Base-by-base conservation (phyloP, 2,888 invertebrate species). In the Tinea semifulvella region DNA sequence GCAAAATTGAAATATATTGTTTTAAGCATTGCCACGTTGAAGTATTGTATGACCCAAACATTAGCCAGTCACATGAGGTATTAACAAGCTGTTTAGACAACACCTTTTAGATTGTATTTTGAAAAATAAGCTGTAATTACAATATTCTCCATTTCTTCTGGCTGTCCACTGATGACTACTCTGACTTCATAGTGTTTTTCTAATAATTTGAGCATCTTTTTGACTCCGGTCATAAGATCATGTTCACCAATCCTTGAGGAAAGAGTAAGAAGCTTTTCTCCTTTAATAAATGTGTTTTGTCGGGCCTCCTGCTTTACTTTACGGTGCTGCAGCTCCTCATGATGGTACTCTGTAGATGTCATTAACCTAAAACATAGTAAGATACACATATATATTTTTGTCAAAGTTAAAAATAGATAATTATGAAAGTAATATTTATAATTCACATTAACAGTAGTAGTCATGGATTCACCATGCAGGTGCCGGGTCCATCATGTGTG, bases 201-300 rank as follows among this genome's bases (percentile, higher is more conserved):
- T 5, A 89, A 55, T 76, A 89, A 85, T 66, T 89, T 90, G 1
- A 68, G 49, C 52, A 89, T 85, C 60, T 88, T 88, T 48, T 85
- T 88, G 0, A 87, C 63, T 48, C 85, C 79, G 5, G 85, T 84
- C 57, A 83, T 70, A 35, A 90, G 75, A 67, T 91, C 90, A 66
- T 89, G 84, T 35, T 86, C 83, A 4, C 81, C 82, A 48, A 90
- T 90, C 50, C 81, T 83, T 2, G 84, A 68, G 13, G 85, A 84
- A 14, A 90, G 63, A 20, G 86, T 84, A 6, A 89, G 56, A 0
- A 88, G 61, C 60, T 90, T 90, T 54, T 86, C 86, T 0, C 86
- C 83, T 63, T 86, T 89, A 11, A 82, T 61, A 2, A 58, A 46
- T 51, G 53, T 62, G 46, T 61, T 67, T 46, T 75, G 69, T 36